Base-by-base conservation (phyloP, 2,888 invertebrate genomes). In the Cryptocephalus moraei region DNA sequence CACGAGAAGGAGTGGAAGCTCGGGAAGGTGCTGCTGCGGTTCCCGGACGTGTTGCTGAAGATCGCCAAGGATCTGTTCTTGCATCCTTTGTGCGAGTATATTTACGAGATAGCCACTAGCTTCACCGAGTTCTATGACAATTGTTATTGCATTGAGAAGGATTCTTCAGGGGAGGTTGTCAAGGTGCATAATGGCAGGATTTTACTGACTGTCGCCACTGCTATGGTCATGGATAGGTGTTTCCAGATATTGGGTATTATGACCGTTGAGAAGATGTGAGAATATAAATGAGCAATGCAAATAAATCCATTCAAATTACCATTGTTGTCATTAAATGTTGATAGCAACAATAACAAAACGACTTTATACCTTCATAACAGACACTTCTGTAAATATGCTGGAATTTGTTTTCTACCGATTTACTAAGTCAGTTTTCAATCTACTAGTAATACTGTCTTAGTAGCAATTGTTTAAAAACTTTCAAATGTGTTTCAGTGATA, bases 101-200 rank as follows among this genome's bases (percentile, higher is more conserved):
- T 96, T 52, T 99, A 94, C 72, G 95, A 97, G 63, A 80, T 97
- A 46, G 82, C 91, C n/a, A 84, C 89, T 6, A 78, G 83, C 1
- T 99, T 97, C 67, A 85, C 91, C 0, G 99, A 99, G 68, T 99
- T 99, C 71, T 99, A 99, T 70, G 95, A 96, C 66, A 83, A 78
- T 60, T 99, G 99, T 70, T 99, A 97, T 66, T 97, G 97, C 66
- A 84, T 99, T 44, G 93, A 96, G 68, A 95, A 92, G 68, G 86
- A 95, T 69, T 77, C 81, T 36, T 69, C 69, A 65, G 93, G 93
- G 0, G 81, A 86, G 64, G 82, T 92, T 57, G 70, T 85, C 1
- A 86, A 86, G 63, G 81, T 97, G 8, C 84, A 93, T 67, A 82
- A 84, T 67, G 86, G 87, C 51, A 81, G 99, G 50, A 79, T 99